phyloP scores from a whole-genome alignment of 2,888 invertebrate species.

The Ptilodon capucinus region DNA sequence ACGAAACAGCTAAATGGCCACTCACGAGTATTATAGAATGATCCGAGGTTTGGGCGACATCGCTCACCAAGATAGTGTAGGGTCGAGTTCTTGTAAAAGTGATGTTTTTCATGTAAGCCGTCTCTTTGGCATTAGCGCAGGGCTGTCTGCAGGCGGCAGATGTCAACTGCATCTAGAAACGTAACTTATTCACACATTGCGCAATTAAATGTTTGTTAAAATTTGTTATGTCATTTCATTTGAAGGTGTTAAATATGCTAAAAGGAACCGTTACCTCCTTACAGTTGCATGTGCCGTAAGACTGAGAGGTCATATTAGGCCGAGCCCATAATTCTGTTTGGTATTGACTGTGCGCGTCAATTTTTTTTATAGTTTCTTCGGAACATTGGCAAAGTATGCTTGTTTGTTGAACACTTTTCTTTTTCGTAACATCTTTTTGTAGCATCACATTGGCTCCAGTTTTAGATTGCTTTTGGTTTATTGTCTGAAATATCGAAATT shows the following conservation, averaged over 20 bases:
- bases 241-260: constrained; percentile 4
- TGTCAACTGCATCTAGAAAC: constrained; percentile 5
- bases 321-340: not conserved
- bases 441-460: not conserved
- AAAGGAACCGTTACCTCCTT: constrained; percentile 9
- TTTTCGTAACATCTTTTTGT: constrained; percentile 2
- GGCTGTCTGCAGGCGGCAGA: not conserved
- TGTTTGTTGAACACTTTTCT: constrained; percentile 1
- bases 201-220: not conserved
- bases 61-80: constrained; percentile 15
- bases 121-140: constrained; percentile 7
- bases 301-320: not conserved
- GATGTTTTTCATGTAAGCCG: not conserved
- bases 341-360: constrained; percentile 4
- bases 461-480: constrained; percentile 3
- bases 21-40: constrained; percentile 59
- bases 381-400: constrained; percentile 24
- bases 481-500: constrained; percentile 2
- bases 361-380: constrained; percentile 13
- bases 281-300: not conserved
- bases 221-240: constrained; percentile 1
- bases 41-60: constrained; percentile 57
- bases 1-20: constrained; percentile 6
- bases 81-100: not conserved
- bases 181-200: not conserved